phyloP scores from a whole-genome alignment of 2,797 vertebrate species.

The Sebastes itinus region DNA sequence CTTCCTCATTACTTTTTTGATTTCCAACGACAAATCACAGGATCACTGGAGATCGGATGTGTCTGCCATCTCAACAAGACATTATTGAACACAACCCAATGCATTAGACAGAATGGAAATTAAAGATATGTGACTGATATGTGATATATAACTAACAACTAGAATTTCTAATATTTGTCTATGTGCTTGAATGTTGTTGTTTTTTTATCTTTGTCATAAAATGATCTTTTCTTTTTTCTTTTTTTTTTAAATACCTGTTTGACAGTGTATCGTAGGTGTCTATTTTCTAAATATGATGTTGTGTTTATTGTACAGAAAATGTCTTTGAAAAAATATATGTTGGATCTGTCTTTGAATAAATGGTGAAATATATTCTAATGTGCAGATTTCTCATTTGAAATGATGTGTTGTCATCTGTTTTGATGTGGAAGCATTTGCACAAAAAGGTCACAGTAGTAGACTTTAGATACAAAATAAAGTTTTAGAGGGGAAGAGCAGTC shows the following conservation, averaged over 20 bases:
- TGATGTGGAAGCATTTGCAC: background rate
- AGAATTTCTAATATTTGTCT: background rate
- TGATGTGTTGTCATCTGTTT: background rate
- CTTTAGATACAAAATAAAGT: background rate
- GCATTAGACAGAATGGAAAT: background rate
- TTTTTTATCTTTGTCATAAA: background rate
- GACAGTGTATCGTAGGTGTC: background rate
- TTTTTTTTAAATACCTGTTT: background rate
- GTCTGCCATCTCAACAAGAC: background rate
- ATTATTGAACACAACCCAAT: background rate
- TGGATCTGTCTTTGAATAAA: slow-evolving; percentile 24
- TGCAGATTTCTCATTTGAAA: slow-evolving; percentile 13
- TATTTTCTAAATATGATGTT: background rate
- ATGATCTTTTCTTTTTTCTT: background rate
- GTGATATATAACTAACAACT: background rate
- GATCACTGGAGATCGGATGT: background rate
- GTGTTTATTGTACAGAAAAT: background rate
- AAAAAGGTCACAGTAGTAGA: background rate
- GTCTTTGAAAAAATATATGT: background rate
- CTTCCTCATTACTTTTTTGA: background rate
- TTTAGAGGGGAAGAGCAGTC: background rate
- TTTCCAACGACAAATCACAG: background rate
- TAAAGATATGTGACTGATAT: background rate
- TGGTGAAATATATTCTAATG: background rate
- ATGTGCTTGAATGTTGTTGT: background rate